Percentiles rank a stretch among this genome's conserved stretches.
These are phyloP conservation scores for Drosophila oshimai DNA, from an alignment of 1,140 invertebrate genomes.

Conservation along the genomic window DNA sequence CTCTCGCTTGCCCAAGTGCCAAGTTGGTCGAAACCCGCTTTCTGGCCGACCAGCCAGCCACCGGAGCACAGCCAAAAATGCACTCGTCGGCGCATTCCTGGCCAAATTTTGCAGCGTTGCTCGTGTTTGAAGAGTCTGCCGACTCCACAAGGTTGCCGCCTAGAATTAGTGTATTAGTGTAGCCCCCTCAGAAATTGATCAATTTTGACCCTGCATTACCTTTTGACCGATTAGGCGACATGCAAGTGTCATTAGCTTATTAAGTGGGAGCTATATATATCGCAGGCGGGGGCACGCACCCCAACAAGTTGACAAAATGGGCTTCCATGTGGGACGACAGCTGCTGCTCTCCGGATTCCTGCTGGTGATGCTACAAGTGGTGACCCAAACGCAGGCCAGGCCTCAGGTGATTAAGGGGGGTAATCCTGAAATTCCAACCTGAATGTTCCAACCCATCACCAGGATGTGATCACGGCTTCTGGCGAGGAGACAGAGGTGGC, in stretches of 20 bases:
- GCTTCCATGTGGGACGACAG: conserved; percentile 39
- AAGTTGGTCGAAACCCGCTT: conserved; percentile 7
- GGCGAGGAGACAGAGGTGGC: conserved; percentile 23
- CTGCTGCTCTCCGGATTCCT: conserved; percentile 35
- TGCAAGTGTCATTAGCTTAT: conserved; percentile 52
- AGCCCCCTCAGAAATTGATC: conserved; percentile 47
- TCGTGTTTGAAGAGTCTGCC: conserved; percentile 13
- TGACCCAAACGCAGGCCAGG: conserved; percentile 32
- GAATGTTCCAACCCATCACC: background rate
- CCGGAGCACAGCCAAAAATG: conserved; percentile 43
- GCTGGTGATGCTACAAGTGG: conserved; percentile 41
- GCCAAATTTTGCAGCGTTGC: conserved; percentile 42
- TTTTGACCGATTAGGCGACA: conserved; percentile 50
- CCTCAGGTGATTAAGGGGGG: conserved; percentile 49
- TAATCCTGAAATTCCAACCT: background rate
- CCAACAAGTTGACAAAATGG: conserved; percentile 32
- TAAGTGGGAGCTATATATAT: conserved; percentile 52
- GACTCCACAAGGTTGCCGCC: conserved; percentile 27
- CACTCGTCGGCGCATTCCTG: conserved; percentile 66
- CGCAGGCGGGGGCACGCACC: background rate
- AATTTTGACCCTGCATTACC: conserved; percentile 46
- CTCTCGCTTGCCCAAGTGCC: conserved; percentile 15
- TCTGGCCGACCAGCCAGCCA: background rate
- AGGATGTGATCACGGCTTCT: conserved; percentile 28
- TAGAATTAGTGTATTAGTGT: conserved; percentile 21